A percentile compares a stretch with the other conserved stretches of the same genome.
Evolutionary conservation across 2,113 vertebrate species (phyloP).

Genomic region (Sorex araneus): DNA sequence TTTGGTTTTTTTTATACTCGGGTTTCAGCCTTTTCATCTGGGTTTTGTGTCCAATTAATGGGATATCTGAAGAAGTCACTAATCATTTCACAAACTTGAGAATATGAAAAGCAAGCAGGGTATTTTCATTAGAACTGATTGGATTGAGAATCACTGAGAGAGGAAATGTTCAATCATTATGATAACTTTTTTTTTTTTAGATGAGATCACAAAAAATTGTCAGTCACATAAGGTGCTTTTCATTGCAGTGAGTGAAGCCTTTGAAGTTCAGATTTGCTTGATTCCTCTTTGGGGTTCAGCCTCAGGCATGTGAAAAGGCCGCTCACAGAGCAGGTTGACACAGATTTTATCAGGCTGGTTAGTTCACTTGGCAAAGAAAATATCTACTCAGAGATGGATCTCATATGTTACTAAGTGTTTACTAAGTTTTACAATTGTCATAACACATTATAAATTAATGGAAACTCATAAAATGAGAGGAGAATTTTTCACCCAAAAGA

Average conservation of each 20-base stretch:
- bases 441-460: conserved; percentile 70
- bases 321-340: conserved; percentile 64
- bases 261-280: conserved; percentile 60
- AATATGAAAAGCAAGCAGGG: conserved; percentile 70
- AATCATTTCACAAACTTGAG: conserved; percentile 75
- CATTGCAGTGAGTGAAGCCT: not conserved
- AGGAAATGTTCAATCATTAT: conserved; percentile 75
- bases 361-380: conserved; percentile 77
- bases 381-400: conserved; percentile 56
- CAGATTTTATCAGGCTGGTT: conserved; percentile 78
- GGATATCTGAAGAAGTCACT: conserved; percentile 70
- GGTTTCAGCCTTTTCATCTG: conserved; percentile 73
- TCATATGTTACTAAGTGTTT: conserved; percentile 72
- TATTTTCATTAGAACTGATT: conserved; percentile 83
- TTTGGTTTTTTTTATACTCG: conserved; percentile 13
- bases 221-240: conserved; percentile 62
- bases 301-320: conserved; percentile 46
- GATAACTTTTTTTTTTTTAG: conserved; percentile 74
- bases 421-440: conserved; percentile 74
- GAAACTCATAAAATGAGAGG: conserved; percentile 2
- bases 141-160: conserved; percentile 74
- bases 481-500: conserved; percentile 6
- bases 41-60: conserved; percentile 77
- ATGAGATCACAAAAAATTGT: conserved; percentile 42
- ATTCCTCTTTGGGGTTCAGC: conserved; percentile 65